Base-by-base conservation (phyloP, 1,140 invertebrate genomes). In the Belonocnema kinseyi region DNA sequence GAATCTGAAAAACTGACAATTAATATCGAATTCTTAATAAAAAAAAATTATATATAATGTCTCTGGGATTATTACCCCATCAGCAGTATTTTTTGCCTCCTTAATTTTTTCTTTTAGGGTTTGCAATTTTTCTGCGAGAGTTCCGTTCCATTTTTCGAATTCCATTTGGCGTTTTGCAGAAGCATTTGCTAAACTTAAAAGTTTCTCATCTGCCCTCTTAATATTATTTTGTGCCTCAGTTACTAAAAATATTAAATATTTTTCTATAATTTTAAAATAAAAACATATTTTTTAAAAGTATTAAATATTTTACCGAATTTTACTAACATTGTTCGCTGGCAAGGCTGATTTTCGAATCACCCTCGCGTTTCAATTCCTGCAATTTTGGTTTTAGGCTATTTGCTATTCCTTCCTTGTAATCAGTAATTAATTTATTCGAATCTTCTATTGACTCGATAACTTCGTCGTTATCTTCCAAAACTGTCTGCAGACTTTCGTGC, bases 21-120 rank as follows among this genome's bases (percentile, higher is more conserved):
- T 14, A 61, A 76, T 80, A 58, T 76, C 58, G 50, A 46, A 74
- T 66, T 73, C 75, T 26, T 2, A 8, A 46, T 0, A 46, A 7
- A 10, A 46, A 46, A 11, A 46, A 11, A 10, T 11, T 8, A 10
- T 46, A 46, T 5, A 40, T 40, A 40, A 40, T 7, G 8, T 46
- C 10, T 46, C 40, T 46, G 56, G 46, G n/a, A 52, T n/a, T 91
- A 92, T 93, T 91, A 97, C 96, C 61, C 94, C 95, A 71, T 96
- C 94, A 0, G 97, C 96, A 13, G 94, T 94, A 89, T 98, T 96
- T 82, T 94, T 93, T 0, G 97, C 96, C 85, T 96, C 93, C 3
- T 93, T 92, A 73, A 98, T 96, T 88, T 95, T 95, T 84, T 95
- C 93, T 46, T 93, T 93, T 0, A 98, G 91, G 66, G 94, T 93